A percentile compares a stretch with the other conserved stretches of the same genome.
Conservation (phyloP, 1,140 invertebrate genomes). For the Phymorhynchus buccinoides region DNA sequence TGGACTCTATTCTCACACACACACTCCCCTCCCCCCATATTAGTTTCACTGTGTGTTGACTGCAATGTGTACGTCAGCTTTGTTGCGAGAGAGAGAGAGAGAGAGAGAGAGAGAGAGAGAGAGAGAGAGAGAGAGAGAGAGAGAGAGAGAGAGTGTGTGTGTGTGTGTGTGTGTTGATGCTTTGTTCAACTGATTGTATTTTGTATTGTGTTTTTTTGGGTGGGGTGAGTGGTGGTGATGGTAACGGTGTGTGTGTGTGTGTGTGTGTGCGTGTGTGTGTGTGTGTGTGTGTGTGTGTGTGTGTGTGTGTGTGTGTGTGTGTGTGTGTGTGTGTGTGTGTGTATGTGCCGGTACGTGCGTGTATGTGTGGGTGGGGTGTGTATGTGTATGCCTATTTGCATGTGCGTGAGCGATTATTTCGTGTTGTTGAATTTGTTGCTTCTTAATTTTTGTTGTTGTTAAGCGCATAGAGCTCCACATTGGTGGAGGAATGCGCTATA, state of each 20-base stretch:
- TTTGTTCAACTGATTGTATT: not conserved
- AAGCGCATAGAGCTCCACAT: no score
- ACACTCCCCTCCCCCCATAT: no score
- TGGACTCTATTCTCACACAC: no score
- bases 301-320: not conserved
- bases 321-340: constrained; percentile 11
- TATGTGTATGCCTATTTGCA: not conserved
- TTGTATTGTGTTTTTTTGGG: not conserved
- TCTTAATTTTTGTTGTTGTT: no score
- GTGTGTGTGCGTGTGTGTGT: not conserved
- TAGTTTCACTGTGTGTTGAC: no score
- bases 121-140: constrained; percentile 19
- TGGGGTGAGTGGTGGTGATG: not conserved
- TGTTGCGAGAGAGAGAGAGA: no score
- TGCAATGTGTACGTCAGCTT: no score
- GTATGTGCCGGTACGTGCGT: not conserved
- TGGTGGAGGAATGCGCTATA: no score
- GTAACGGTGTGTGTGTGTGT: not conserved
- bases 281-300: not conserved
- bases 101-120: constrained; percentile 29
- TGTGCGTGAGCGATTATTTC: no score
- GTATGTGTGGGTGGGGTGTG: not conserved
- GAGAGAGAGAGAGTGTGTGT: constrained; percentile 11
- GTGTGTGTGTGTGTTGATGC: not conserved
- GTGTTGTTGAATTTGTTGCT: no score